These are phyloP conservation scores for Epizoanthus fatuus DNA, from an alignment of 92 coral and sea anemone species.

Conservation along the genomic window DNA sequence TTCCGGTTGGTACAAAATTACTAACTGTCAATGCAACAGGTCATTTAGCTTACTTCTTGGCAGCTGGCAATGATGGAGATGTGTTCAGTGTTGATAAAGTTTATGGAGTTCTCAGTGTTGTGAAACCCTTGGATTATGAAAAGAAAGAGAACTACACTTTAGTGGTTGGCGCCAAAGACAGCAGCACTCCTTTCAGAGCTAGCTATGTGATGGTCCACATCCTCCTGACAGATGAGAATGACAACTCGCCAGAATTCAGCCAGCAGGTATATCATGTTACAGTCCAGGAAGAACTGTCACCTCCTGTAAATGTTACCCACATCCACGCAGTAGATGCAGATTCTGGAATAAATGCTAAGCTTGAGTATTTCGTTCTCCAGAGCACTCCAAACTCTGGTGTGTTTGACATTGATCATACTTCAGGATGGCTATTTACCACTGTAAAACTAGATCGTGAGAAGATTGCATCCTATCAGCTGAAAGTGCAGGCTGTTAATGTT, in stretches of 20 bases:
- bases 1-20: conserved; percentile 68
- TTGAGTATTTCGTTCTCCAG: conserved; percentile 76
- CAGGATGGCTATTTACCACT: conserved; percentile 84
- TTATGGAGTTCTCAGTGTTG: conserved; percentile 72
- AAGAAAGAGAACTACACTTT: conserved; percentile 70
- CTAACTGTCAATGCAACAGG: conserved; percentile 91
- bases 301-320: conserved; percentile 67
- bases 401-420: conserved; percentile 69
- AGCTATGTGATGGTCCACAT: conserved; percentile 72
- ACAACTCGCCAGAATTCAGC: conserved; percentile 83
- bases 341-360: conserved; percentile 78
- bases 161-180: conserved; percentile 88
- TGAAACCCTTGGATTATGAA: conserved; percentile 82
- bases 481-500: conserved; percentile 83
- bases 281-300: conserved; percentile 72
- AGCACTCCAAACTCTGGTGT: conserved; percentile 50
- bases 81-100: conserved; percentile 82
- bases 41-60: conserved; percentile 79
- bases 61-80: conserved; percentile 85
- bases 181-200: conserved; percentile 78
- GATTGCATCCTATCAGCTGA: conserved; percentile 69
- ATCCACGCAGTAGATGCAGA: conserved; percentile 87
- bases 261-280: conserved; percentile 70
- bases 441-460: conserved; percentile 84
- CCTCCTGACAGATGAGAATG: conserved; percentile 82